Conservation (phyloP, 2,113 vertebrate genomes). For the Eubucco bourcierii region DNA sequence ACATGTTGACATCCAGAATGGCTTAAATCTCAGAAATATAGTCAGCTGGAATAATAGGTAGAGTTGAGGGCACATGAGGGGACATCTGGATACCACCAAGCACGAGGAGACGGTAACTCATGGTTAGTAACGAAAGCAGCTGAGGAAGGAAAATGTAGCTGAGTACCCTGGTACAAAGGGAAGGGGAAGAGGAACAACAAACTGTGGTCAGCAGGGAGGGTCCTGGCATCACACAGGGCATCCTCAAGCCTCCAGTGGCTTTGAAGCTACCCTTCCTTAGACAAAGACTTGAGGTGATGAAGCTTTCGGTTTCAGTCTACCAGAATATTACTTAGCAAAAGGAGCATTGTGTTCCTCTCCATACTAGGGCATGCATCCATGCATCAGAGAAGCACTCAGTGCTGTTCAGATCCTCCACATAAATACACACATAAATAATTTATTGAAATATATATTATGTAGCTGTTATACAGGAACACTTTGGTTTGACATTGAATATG, state of each 20-base stretch:
- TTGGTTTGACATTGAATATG: conserved; percentile 44
- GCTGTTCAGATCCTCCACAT: not conserved
- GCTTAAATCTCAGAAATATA: not conserved
- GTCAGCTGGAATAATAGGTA: not conserved
- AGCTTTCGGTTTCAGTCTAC: not conserved
- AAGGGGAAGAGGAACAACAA: not conserved
- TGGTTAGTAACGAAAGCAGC: not conserved
- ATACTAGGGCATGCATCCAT: not conserved
- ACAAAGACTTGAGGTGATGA: not conserved
- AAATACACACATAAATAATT: conserved; percentile 43
- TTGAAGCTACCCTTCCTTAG: not conserved
- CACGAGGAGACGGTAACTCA: not conserved
- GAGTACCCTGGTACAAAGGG: not conserved
- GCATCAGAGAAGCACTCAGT: not conserved
- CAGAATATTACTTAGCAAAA: not conserved
- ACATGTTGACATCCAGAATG: not conserved
- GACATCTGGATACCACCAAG: accelerated
- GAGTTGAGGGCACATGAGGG: accelerated
- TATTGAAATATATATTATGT: conserved; percentile 48
- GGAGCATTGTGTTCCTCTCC: not conserved
- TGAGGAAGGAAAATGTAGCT: not conserved
- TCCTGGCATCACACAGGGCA: not conserved
- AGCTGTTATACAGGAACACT: conserved; percentile 26
- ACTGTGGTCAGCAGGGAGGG: not conserved
- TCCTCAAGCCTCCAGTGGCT: not conserved